A percentile compares a stretch with the other conserved stretches of the same genome.
phyloP scores from a whole-genome alignment of 2,888 invertebrate species.

The Eupithecia exiguata region DNA sequence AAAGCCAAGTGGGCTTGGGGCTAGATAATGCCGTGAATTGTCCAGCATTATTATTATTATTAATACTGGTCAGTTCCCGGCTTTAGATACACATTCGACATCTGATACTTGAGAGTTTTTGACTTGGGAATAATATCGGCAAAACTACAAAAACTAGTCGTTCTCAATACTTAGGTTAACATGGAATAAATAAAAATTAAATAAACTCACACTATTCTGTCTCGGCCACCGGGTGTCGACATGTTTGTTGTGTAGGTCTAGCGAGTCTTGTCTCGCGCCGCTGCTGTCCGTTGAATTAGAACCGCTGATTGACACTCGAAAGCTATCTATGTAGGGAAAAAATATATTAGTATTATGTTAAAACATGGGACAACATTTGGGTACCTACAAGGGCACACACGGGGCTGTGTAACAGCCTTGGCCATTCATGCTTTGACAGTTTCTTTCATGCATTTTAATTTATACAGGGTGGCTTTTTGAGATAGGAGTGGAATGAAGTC shows the following conservation, averaged over 20 bases:
- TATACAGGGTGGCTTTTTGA: too few species aligned
- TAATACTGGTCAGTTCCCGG: too few species aligned
- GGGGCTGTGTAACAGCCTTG: too few species aligned
- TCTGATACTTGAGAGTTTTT: neutral
- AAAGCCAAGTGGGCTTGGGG: too few species aligned
- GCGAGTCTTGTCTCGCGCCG: conserved; percentile 84
- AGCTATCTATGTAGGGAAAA: conserved; percentile 81
- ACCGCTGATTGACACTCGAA: conserved; percentile 89
- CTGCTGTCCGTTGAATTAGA: conserved; percentile 90
- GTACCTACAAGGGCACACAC: too few species aligned
- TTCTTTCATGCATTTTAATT: too few species aligned
- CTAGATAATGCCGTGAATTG: too few species aligned
- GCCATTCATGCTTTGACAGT: too few species aligned
- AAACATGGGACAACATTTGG: too few species aligned
- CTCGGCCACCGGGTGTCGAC: conserved; percentile 86
- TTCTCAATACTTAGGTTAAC: neutral
- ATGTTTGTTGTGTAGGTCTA: conserved; percentile 68
- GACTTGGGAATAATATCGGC: too few species aligned
- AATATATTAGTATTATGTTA: neutral
- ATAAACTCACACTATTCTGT: conserved; percentile 89
- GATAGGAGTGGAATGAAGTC: too few species aligned
- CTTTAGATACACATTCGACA: neutral
- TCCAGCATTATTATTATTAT: too few species aligned
- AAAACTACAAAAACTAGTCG: neutral
- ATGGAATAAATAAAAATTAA: neutral